Percentiles rank a stretch among this genome's conserved stretches.
Evolutionary conservation across 2,797 vertebrate species (phyloP).

Genomic region (Hozukius guyotensis): DNA sequence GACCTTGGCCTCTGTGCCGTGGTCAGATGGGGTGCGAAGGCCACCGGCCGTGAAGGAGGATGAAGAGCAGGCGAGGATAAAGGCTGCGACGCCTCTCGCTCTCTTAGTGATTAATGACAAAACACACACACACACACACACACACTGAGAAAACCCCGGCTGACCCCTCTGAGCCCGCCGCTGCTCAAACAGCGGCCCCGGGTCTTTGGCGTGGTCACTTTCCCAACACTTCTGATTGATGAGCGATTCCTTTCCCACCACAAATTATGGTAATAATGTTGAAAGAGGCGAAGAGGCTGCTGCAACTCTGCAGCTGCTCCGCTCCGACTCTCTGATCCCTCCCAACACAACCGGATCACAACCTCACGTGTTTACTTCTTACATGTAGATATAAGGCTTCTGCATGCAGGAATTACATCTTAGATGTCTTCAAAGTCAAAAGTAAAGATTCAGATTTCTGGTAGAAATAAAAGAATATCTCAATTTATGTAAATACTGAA

Average conservation of each 20-base stretch:
- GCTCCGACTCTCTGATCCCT: slow-evolving; percentile 18
- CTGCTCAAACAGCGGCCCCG: slow-evolving; percentile 52
- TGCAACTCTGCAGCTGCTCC: slow-evolving; percentile 55
- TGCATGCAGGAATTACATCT: not conserved
- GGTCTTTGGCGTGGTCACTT: slow-evolving; percentile 67
- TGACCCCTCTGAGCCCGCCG: slow-evolving; percentile 61
- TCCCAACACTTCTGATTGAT: slow-evolving; percentile 73
- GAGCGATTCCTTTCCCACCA: slow-evolving; percentile 70
- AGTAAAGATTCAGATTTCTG: not conserved
- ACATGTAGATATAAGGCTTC: not conserved
- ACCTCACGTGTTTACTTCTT: not conserved
- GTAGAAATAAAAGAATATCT: not conserved
- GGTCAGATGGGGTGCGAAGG: slow-evolving; percentile 78
- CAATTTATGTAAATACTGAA: not conserved
- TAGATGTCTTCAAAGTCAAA: not conserved
- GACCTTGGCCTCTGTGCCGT: slow-evolving; percentile 80
- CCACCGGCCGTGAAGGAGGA: slow-evolving; percentile 58
- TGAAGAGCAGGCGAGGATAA: slow-evolving; percentile 45
- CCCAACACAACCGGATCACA: not conserved
- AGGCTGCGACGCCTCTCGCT: slow-evolving; percentile 44
- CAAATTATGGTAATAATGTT: slow-evolving; percentile 65
- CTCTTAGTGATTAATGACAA: slow-evolving; percentile 73
- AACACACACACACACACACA: slow-evolving; percentile 14
- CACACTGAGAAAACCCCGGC: slow-evolving; percentile 3
- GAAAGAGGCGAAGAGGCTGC: slow-evolving; percentile 16